A percentile compares a stretch with the other conserved stretches of the same genome.
These are phyloP conservation scores for Heliconius himera DNA, from an alignment of 1,140 invertebrate genomes.

Conservation along the genomic window DNA sequence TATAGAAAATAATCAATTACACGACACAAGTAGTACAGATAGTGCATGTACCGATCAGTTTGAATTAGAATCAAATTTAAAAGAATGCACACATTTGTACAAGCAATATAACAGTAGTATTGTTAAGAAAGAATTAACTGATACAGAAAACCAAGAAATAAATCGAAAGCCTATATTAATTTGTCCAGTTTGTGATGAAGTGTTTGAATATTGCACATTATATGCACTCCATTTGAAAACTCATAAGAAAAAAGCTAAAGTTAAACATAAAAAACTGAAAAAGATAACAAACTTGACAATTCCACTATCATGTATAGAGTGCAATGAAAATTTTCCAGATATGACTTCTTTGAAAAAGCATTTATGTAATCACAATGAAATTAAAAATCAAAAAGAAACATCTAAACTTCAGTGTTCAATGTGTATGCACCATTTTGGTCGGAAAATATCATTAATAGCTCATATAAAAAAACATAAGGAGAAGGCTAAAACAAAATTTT, in stretches of 20 bases:
- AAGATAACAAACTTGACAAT: background rate
- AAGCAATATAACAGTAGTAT: background rate
- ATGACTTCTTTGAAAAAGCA: constrained; percentile 37
- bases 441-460: constrained; percentile 64
- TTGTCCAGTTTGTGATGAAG: constrained; percentile 27
- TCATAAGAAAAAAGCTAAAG: constrained; percentile 21
- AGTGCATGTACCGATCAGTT: background rate
- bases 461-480: constrained; percentile 77
- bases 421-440: constrained; percentile 76
- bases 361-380: constrained; percentile 30
- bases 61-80: constrained; percentile 9
- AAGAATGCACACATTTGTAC: constrained; percentile 17
- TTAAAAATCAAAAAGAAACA: constrained; percentile 29
- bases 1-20: constrained; percentile 4
- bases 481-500: constrained; percentile 56
- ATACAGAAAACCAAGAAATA: background rate
- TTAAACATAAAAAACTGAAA: constrained; percentile 20
- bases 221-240: constrained; percentile 26
- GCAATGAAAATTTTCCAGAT: constrained; percentile 13
- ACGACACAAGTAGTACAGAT: background rate
- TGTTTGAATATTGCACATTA: constrained; percentile 12
- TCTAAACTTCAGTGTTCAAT: constrained; percentile 68
- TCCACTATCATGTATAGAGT: constrained; percentile 11
- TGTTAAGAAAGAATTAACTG: constrained; percentile 8
- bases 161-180: background rate